Base-by-base conservation (phyloP, 64 coral and sea anemone species). In the Cladopsammia gracilis region DNA sequence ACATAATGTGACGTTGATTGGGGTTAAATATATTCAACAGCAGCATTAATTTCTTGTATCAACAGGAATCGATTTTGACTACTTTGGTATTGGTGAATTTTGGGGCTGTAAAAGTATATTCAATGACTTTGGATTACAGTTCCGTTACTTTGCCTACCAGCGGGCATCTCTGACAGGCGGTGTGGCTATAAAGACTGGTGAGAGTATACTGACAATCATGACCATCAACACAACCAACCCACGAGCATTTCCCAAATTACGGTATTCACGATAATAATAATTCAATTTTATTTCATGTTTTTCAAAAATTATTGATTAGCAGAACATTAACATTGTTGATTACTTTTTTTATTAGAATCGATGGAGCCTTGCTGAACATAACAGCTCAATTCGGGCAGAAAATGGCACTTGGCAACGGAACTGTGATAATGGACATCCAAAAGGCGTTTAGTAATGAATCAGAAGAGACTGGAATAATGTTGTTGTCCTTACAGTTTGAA, bases 401-500 rank as follows among this genome's bases (percentile, higher is more conserved):
- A 47, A 45, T 78, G 34, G 62, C 5, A 5, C 53, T 95, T 13
- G 60, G 65, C 52, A 96, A 96, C 26, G 76, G 76, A 53, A 96
- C 65, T 4, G 69, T 92, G 1, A 20, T 82, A 23, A 62, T 96
- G 49, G 68, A 91, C 53, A 66, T 88, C 1, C 89, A 92, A 49
- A 92, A 68, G 59, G 42, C 62, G 3, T 87, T 72, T 7, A 82
- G 45, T 10, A 16, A 23, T 2, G 14, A 58, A 50, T 62, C 56
- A 8, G 75, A 92, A 3, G 89, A 74, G 3, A 62, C 83, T 3
- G 75, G 11, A 62, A 52, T 96, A 48, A 19, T 96, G 12, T 66
- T 96, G 3, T 7, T 96, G 15, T 91, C 94, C 4, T 70, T 94
- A 26, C 93, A 94, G 24, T 89, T 58, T n/a, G 81, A 89, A 48